Evolutionary conservation across 2,113 vertebrate species (phyloP).

Genomic region (Brienomyrus longianalis): DNA sequence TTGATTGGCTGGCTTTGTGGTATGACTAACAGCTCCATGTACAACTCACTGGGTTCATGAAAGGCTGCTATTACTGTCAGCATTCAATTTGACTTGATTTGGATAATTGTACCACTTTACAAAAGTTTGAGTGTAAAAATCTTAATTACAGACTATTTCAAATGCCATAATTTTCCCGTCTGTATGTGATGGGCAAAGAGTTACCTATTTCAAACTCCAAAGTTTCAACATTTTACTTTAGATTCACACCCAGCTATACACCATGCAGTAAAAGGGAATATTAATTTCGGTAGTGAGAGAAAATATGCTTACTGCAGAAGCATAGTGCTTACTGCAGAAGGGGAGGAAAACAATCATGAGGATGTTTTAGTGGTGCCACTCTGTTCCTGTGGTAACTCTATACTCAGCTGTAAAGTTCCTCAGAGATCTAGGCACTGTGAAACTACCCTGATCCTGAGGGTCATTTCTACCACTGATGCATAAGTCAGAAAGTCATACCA

Average conservation of each 20-base stretch:
- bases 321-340: background rate
- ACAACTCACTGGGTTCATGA: slow-evolving; percentile 13
- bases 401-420: background rate
- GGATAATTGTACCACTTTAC: slow-evolving; percentile 24
- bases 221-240: background rate
- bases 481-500: background rate
- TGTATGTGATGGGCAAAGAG: background rate
- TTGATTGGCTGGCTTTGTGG: slow-evolving; percentile 7
- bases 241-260: background rate
- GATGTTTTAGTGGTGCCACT: background rate
- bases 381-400: background rate
- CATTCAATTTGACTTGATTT: slow-evolving; percentile 26
- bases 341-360: background rate
- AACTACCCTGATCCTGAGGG: background rate
- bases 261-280: background rate
- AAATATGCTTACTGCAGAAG: background rate
- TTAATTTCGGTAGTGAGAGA: background rate
- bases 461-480: background rate
- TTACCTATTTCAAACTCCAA: slow-evolving; percentile 15
- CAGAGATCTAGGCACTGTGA: background rate
- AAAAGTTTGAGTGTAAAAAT: slow-evolving; percentile 24
- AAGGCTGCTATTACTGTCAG: slow-evolving; percentile 26
- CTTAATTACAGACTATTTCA: slow-evolving; percentile 13
- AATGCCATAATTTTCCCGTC: slow-evolving; percentile 19
- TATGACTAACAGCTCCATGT: slow-evolving; percentile 11